These are phyloP conservation scores for Xanthia togata DNA, from an alignment of 2,888 invertebrate species.

Conservation along the genomic window DNA sequence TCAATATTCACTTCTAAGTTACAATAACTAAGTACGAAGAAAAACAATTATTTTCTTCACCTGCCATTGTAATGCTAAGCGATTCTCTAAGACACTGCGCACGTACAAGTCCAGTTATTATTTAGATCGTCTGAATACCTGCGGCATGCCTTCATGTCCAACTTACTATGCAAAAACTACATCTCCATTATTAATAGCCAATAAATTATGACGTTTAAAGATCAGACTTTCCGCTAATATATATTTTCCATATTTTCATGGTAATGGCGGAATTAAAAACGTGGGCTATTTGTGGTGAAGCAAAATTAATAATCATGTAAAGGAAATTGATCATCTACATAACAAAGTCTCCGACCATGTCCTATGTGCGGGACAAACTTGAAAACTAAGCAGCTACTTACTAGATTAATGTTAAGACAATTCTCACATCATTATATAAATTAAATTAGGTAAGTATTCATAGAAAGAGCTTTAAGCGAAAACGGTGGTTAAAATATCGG, in stretches of 20 bases:
- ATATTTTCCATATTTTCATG: slow-evolving; percentile 58
- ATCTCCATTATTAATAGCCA: slow-evolving; percentile 55
- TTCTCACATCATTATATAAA: not conserved
- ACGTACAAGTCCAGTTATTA: slow-evolving; percentile 59
- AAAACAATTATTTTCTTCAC: slow-evolving; percentile 63
- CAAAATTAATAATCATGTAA: slow-evolving; percentile 4
- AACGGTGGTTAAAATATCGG: too few relatives aligned
- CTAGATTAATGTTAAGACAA: not conserved
- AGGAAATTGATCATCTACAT: slow-evolving; percentile 35
- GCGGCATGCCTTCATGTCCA: slow-evolving; percentile 49
- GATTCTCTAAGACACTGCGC: slow-evolving; percentile 37
- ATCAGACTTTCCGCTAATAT: slow-evolving; percentile 57
- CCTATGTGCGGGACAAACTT: not conserved
- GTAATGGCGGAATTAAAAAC: slow-evolving; percentile 44
- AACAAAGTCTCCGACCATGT: slow-evolving; percentile 13
- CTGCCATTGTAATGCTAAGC: slow-evolving; percentile 54
- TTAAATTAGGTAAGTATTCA: not conserved
- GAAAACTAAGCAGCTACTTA: not conserved
- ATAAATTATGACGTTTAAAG: slow-evolving; percentile 51
- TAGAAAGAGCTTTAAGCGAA: too few relatives aligned
- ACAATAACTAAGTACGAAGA: slow-evolving; percentile 59
- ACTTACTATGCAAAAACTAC: slow-evolving; percentile 48
- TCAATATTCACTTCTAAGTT: slow-evolving; percentile 52
- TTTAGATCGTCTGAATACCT: slow-evolving; percentile 53
- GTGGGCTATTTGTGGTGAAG: slow-evolving; percentile 18